Evolutionary conservation across 2,113 vertebrate genomes (phyloP), one percentile per base, ranked within the genome.

Genomic region (Scytalopus superciliaris): DNA sequence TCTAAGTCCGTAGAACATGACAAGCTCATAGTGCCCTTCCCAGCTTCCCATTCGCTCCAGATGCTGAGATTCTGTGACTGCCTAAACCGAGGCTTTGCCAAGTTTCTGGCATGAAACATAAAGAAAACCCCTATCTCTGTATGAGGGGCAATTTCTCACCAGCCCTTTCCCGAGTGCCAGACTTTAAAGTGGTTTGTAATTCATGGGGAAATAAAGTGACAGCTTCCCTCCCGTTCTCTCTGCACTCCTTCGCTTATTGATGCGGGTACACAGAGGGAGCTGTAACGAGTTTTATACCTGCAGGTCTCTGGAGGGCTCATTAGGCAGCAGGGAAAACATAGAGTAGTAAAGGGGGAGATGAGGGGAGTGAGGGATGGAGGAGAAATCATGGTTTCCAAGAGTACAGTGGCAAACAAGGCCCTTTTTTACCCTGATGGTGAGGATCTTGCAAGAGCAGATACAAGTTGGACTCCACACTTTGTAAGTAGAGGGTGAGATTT

Each of bases 281-380:
- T 94, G 52, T 97, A 98, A 98, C 52, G 69, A 97, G 96, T 98
- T 98, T 98, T 97, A 98, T 98, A 94, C 97, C 97, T 98, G 86
- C 82, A 14, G 49, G 97, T 98, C 98, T 98, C 98, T 86, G 84
- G 98, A 97, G 98, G 97, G 96, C 97, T 98, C 98, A 98, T 98
- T 98, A 98, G 97, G 96, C 97, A 97, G 97, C 96, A 97, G 96
- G 96, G 96, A 97, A 97, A 97, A 96, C 95, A 97, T 75, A 93
- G 66, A 95, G 96, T 94, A 92, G 96, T 92, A 94, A 97, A 97
- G 94, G 95, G 76, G 92, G 86, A 93, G 89, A 87, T 69, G 87
- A 96, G 96, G 92, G 96, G 92, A 97, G 96, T 15, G 88, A 97
- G 77, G 31, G n/a, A 35, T 86, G 93, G 95, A 94, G 97, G 89